Evolutionary conservation across 2,888 invertebrate genomes (phyloP).

Genomic region (Imbricaverruca yamaguchii): DNA sequence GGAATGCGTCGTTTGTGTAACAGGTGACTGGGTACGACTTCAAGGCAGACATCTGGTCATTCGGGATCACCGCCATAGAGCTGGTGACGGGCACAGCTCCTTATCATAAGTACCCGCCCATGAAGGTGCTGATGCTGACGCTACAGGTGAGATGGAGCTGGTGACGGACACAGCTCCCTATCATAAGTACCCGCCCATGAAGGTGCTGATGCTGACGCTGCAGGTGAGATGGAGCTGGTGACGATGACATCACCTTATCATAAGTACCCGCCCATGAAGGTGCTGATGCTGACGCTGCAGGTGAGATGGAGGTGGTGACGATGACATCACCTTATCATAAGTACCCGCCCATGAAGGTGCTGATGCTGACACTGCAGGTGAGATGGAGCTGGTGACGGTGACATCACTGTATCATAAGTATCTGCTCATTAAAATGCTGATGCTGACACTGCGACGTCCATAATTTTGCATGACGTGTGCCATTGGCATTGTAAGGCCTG

Average conservation of each 20-base stretch:
- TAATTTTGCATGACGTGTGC: too few relatives aligned
- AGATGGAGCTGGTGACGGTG: neutral
- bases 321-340: conserved; percentile 90
- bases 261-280: conserved; percentile 98
- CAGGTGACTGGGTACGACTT: conserved; percentile 95
- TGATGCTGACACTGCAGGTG: conserved; percentile 82
- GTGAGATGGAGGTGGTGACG: neutral
- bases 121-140: conserved; percentile 97
- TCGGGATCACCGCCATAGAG: conserved; percentile 96
- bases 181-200: conserved; percentile 98
- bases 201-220: conserved; percentile 91
- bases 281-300: conserved; percentile 88
- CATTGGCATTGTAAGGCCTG: too few relatives aligned
- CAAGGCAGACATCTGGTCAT: conserved; percentile 91
- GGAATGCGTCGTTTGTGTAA: too few relatives aligned
- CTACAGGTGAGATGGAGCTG: conserved; percentile 47
- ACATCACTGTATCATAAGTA: conserved; percentile 97
- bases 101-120: conserved; percentile 97
- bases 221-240: conserved; percentile 40
- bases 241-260: conserved; percentile 80
- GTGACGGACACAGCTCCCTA: conserved; percentile 69
- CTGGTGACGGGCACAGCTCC: conserved; percentile 82
- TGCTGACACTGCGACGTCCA: conserved; percentile 70
- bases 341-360: conserved; percentile 96
- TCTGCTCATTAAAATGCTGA: conserved; percentile 96